A percentile compares a stretch with the other conserved stretches of the same genome.
Conservation (phyloP, 1,140 invertebrate genomes). For the Epicauta chinensis region DNA sequence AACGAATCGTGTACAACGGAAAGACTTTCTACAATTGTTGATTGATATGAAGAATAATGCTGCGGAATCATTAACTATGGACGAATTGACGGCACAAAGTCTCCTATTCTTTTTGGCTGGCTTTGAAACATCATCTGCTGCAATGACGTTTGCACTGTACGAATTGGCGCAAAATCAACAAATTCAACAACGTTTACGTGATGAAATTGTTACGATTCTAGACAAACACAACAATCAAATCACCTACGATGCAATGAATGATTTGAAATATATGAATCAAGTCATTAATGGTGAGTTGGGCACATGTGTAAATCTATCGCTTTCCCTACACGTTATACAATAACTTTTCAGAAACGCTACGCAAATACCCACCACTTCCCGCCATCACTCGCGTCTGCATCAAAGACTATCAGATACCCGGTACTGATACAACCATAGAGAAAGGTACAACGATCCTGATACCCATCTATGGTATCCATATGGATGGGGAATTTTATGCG, state of each 20-base stretch:
- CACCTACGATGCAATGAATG: constrained; percentile 51
- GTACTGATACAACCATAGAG: constrained; percentile 38
- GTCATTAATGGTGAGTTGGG: constrained; percentile 43
- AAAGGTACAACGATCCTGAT: constrained; percentile 36
- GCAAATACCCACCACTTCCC: constrained; percentile 23
- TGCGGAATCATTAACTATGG: neutral
- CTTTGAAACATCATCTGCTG: constrained; percentile 47
- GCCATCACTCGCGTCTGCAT: constrained; percentile 41
- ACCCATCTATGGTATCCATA: constrained; percentile 36
- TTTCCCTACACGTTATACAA: neutral
- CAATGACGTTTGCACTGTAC: constrained; percentile 46
- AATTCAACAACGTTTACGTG: constrained; percentile 44
- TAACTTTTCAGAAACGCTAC: constrained; percentile 8
- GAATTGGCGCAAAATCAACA: constrained; percentile 45
- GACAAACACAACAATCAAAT: constrained; percentile 45
- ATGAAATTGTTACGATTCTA: constrained; percentile 45
- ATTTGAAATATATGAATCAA: constrained; percentile 52
- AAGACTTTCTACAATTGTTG: constrained; percentile 51
- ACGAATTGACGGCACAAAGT: constrained; percentile 32
- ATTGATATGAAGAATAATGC: constrained; percentile 38
- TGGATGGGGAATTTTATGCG: constrained; percentile 47
- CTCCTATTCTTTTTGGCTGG: constrained; percentile 44
- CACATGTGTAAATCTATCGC: neutral
- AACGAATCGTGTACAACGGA: constrained; percentile 38
- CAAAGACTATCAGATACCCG: constrained; percentile 42